Conservation (phyloP, 2,888 invertebrate genomes). For the Drepana falcataria region DNA sequence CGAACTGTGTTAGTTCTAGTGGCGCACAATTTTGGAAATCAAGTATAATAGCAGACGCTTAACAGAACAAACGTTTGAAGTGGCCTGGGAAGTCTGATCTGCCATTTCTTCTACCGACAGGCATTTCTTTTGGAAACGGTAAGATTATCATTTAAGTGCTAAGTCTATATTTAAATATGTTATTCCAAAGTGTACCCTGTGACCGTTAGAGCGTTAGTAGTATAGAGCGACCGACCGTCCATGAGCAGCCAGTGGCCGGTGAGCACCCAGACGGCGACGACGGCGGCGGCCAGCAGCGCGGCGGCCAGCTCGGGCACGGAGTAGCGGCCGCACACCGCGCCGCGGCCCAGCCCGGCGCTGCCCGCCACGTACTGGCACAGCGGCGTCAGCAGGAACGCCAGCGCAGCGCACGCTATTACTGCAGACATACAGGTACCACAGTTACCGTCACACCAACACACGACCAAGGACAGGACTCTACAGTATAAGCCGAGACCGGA, state of each 20-base stretch:
- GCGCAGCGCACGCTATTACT: slow-evolving; percentile 97
- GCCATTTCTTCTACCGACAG: no score
- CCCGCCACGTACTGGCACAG: slow-evolving; percentile 95
- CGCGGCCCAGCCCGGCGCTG: slow-evolving; percentile 76
- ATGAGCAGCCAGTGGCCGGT: slow-evolving; percentile 99
- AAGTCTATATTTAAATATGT: no score
- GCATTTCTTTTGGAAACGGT: no score
- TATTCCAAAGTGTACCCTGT: no score
- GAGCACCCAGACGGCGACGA: slow-evolving; percentile 98
- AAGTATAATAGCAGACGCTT: no score
- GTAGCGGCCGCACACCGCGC: slow-evolving; percentile 95
- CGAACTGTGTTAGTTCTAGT: no score
- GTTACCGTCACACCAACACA: neutral
- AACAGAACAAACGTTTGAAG: no score
- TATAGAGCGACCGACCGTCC: slow-evolving; percentile 83
- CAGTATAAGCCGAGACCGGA: no score
- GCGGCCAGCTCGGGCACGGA: slow-evolving; percentile 96
- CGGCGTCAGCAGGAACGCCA: slow-evolving; percentile 96
- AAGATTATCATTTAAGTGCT: no score
- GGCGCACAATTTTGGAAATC: no score
- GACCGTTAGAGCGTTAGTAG: neutral
- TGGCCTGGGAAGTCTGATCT: no score
- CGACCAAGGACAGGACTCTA: neutral
- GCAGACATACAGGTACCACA: slow-evolving; percentile 18
- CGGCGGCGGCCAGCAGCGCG: slow-evolving; percentile 92